Evolutionary conservation across 1,140 invertebrate genomes (phyloP).

Genomic region (Hirudo medicinalis): DNA sequence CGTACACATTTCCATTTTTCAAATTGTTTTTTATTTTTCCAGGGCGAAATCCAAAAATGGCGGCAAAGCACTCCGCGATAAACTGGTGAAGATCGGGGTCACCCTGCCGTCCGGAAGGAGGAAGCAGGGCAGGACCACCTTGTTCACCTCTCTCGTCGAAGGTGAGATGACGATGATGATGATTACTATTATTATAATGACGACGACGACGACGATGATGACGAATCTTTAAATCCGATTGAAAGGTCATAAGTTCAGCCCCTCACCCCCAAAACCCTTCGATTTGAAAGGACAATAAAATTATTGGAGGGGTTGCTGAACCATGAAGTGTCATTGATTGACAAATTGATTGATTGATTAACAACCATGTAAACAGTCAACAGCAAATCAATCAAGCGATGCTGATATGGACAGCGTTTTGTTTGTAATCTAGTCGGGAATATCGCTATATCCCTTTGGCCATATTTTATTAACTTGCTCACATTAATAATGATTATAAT

Average conservation of each 20-base stretch:
- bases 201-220: neutral
- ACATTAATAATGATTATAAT: too few species aligned
- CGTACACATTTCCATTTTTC: neutral
- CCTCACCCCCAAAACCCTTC: neutral
- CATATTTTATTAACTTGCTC: too few species aligned
- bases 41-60: neutral
- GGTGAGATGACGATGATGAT: neutral
- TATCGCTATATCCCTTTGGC: too few species aligned
- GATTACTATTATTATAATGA: neutral
- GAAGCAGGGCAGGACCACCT: too few species aligned
- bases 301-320: too few species aligned
- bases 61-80: neutral
- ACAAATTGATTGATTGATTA: neutral
- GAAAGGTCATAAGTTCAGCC: neutral
- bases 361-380: neutral
- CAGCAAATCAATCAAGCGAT: too few species aligned
- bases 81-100: neutral
- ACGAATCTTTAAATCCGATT: neutral
- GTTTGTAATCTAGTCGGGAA: too few species aligned
- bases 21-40: neutral
- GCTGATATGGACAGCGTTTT: too few species aligned
- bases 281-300: neutral
- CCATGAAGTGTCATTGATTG: too few species aligned
- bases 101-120: neutral
- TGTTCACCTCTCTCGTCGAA: too few species aligned